phyloP scores from a whole-genome alignment of 2,113 vertebrate species.

The Bambusicola thoracicus region DNA sequence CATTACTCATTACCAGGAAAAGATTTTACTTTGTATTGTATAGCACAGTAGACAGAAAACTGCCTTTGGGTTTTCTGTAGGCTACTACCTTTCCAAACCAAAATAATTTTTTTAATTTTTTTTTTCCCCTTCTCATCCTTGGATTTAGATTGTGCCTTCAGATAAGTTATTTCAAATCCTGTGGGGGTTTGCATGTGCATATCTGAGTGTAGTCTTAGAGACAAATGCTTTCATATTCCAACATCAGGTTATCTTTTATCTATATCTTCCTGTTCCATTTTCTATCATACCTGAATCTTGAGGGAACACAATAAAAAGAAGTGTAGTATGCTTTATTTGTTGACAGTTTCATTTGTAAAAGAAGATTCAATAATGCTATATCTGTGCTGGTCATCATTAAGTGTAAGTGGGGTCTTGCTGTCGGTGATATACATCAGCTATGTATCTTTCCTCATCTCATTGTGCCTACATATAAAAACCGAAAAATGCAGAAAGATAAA shows the following conservation, averaged over 20 bases:
- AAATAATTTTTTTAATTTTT: background rate
- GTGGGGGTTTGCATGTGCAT: background rate
- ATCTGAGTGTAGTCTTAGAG: background rate
- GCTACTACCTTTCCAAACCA: background rate
- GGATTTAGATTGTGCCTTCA: background rate
- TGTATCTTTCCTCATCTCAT: background rate
- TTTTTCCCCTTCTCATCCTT: background rate
- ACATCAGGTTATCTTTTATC: background rate
- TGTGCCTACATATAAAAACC: background rate
- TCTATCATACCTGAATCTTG: background rate
- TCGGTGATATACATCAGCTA: background rate
- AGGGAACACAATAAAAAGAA: background rate
- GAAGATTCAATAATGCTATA: background rate
- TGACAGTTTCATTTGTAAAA: constrained; percentile 30
- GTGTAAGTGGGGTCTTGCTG: background rate
- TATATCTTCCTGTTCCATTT: background rate
- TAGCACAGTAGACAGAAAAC: background rate
- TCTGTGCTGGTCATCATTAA: background rate
- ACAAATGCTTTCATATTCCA: background rate
- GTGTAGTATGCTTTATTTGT: background rate
- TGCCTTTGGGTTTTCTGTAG: background rate
- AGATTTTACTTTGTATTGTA: background rate
- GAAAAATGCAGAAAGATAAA: background rate
- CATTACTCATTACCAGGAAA: background rate
- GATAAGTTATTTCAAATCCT: background rate